Percentiles rank a stretch among this genome's conserved stretches.
These are phyloP conservation scores for Epinotia bilunana DNA, from an alignment of 2,888 invertebrate species.

Conservation along the genomic window DNA sequence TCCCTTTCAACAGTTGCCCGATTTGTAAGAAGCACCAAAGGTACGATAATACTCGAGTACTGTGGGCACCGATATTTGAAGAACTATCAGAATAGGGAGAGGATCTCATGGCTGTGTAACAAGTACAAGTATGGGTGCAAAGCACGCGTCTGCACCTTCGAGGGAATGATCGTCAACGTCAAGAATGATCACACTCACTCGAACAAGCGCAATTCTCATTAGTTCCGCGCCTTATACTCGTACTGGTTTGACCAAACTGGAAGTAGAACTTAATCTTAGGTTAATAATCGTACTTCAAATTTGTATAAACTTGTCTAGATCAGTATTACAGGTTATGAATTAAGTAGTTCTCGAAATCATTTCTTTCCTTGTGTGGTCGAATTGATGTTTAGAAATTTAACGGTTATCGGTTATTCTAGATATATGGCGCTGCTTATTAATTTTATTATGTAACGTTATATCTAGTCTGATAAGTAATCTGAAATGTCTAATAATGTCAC, in stretches of 20 bases:
- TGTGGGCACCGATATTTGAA: conserved; percentile 23
- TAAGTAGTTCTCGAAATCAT: neutral
- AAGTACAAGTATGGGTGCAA: conserved; percentile 27
- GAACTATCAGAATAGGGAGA: conserved; percentile 30
- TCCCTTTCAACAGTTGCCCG: conserved; percentile 1
- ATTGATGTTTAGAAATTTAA: neutral
- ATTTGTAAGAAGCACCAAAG: conserved; percentile 25
- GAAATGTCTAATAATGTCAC: neutral
- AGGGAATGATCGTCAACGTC: conserved; percentile 18
- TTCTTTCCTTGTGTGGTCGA: neutral
- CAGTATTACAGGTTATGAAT: neutral
- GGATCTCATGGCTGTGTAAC: conserved; percentile 34
- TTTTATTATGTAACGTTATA: neutral
- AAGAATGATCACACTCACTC: conserved; percentile 20
- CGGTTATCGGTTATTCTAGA: neutral
- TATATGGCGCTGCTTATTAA: neutral
- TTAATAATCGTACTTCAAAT: neutral
- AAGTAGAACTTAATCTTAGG: neutral
- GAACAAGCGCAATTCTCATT: neutral
- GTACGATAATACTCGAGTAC: conserved; percentile 27
- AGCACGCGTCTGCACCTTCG: conserved; percentile 13
- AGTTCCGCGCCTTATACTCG: neutral
- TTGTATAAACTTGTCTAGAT: neutral
- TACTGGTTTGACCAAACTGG: neutral
- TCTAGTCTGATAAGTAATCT: neutral